Evolutionary conservation across 2,113 vertebrate genomes (phyloP), one percentile per base, ranked within the genome.

Genomic region (Crotalus viridis): DNA sequence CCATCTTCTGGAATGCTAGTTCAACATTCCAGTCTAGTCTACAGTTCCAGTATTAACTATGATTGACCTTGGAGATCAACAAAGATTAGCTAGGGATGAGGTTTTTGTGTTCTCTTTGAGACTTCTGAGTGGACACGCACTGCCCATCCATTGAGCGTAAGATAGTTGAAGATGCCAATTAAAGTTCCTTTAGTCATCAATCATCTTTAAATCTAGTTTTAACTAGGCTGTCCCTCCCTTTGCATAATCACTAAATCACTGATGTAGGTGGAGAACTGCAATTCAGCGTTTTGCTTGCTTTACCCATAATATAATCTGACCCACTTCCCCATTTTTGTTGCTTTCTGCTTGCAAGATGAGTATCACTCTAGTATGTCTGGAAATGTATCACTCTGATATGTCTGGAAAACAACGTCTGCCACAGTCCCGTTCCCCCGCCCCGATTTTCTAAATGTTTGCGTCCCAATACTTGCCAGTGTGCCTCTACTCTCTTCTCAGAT

Each of bases 401-500:
- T 91, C 94, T 89, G 48, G 55, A 51, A 51, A 51, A 51, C 7
- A 48, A 48, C 10, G 48, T 51, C 48, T 51, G 48, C 48, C 48
- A 51, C n/a, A 28, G 39, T 28, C 19, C 33, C 15, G 4, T 4
- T 4, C 15, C 15, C n/a, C 33, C 1, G 0, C 15, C 69, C 5
- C 33, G 0, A 81, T 81, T 39, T 81, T 19, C 46, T 33, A 55
- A 57, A 57, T 52, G 81, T 15, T 81, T 93, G n/a, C 51, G 33
- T 28, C 56, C 33, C 28, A 57, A 7, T 39, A 0, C 89, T 96
- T 94, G 88, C 92, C 93, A 95, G 52, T 52, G n/a, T 90, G 89
- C 0, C 85, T 64, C 61, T 81, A 81, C 2, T 94, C 88, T 61
- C 94, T 93, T 55, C 17, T 74, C 22, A 46, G 28, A 46, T 61